Percentiles rank a stretch among this genome's conserved stretches.
phyloP scores from a whole-genome alignment of 2,797 vertebrate species.

The Poeciliopsis gracilis region DNA sequence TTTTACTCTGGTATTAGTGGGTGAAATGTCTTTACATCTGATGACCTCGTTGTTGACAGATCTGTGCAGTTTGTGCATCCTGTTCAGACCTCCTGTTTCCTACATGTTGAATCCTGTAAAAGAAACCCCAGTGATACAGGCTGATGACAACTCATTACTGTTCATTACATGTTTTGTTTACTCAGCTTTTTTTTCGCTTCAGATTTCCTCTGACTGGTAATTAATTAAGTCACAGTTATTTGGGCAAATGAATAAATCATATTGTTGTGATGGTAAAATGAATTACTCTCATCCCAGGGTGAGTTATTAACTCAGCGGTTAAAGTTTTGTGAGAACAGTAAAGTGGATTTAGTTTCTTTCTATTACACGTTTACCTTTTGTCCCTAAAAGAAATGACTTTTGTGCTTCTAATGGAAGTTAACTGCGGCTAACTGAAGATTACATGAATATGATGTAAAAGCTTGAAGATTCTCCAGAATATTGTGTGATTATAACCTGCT shows the following conservation, averaged over 20 bases:
- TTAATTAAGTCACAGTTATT: not conserved
- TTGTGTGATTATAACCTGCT: constrained; percentile 12
- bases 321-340: not conserved
- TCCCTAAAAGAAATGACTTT: not conserved
- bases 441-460: not conserved
- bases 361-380: not conserved
- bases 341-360: not conserved
- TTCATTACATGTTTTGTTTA: not conserved
- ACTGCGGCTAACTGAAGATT: not conserved
- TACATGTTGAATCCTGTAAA: not conserved
- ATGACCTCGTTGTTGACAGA: not conserved
- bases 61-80: not conserved
- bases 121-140: not conserved
- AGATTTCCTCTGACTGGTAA: not conserved
- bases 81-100: not conserved
- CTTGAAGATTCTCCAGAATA: constrained; percentile 33
- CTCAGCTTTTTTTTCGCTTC: not conserved
- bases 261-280: not conserved
- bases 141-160: not conserved
- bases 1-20: not conserved
- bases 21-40: not conserved
- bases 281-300: not conserved
- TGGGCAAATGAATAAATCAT: not conserved
- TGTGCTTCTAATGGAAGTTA: not conserved
- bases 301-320: not conserved